Percentiles rank a stretch among this genome's conserved stretches.
Evolutionary conservation across 1,140 invertebrate species (phyloP).

Genomic region (Drosophila sechellia): DNA sequence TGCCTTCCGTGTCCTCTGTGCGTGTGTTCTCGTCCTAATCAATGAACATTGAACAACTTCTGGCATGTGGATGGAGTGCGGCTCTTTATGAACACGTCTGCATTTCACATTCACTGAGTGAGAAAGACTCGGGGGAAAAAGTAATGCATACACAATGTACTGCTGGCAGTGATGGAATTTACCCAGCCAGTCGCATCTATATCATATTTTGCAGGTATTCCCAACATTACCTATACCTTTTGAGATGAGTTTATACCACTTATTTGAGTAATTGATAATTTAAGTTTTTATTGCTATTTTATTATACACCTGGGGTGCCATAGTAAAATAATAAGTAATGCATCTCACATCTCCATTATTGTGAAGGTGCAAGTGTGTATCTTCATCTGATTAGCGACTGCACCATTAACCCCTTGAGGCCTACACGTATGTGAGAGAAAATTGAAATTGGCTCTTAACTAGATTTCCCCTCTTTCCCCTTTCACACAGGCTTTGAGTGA

Average conservation of each 20-base stretch:
- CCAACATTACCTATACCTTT: not conserved
- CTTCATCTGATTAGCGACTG: constrained; percentile 25
- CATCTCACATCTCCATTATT: not conserved
- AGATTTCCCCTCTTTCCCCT: constrained; percentile 1
- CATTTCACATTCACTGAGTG: constrained; percentile 31
- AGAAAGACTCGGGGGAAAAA: not conserved
- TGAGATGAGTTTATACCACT: no score
- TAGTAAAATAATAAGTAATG: no score
- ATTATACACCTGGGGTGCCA: not conserved
- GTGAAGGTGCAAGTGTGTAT: not conserved
- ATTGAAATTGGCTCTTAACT: constrained; percentile 47
- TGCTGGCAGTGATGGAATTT: not conserved
- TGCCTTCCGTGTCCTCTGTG: constrained; percentile 8
- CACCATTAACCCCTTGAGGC: constrained; percentile 46
- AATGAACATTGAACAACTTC: constrained; percentile 69
- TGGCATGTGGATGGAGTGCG: constrained; percentile 31
- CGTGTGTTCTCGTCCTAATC: constrained; percentile 43
- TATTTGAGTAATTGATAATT: no score
- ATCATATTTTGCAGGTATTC: no score
- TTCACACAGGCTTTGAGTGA: not conserved
- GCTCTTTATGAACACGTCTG: constrained; percentile 48
- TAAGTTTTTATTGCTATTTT: not conserved
- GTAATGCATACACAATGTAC: constrained; percentile 11
- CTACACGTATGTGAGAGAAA: constrained; percentile 26
- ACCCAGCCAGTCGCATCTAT: not conserved